Conservation (phyloP, 2,113 vertebrate genomes). For the Muntiacus reevesi region DNA sequence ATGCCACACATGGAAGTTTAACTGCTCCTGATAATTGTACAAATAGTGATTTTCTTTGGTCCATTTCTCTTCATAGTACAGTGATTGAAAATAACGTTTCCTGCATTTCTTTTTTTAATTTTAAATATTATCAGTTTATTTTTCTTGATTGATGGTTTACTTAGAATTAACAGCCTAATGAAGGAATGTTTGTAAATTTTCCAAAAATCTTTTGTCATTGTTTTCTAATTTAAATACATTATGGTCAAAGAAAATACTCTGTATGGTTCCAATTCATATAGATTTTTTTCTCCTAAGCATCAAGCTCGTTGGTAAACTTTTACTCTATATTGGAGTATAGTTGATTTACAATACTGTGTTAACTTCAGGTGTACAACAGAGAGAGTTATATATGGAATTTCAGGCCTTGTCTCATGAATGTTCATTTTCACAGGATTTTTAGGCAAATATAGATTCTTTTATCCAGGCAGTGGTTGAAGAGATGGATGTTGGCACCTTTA, state of each 20-base stretch:
- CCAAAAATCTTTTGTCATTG: not conserved
- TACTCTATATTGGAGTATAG: not conserved
- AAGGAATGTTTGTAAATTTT: not conserved
- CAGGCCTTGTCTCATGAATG: too few species aligned
- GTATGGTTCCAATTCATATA: not conserved
- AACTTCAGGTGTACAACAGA: not conserved
- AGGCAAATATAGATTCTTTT: not conserved
- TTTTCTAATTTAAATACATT: not conserved
- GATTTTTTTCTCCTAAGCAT: not conserved
- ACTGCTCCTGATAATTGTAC: too few species aligned
- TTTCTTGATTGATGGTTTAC: not conserved
- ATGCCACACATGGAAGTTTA: not conserved
- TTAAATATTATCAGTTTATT: not conserved
- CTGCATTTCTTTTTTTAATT: not conserved
- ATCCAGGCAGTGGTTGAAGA: not conserved
- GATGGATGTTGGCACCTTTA: accelerated
- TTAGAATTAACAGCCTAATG: not conserved
- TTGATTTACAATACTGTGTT: not conserved
- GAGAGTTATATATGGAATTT: not conserved
- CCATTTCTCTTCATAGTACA: not conserved
- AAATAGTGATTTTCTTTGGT: not conserved
- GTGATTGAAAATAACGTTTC: not conserved
- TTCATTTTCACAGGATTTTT: too few species aligned
- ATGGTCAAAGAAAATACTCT: not conserved
- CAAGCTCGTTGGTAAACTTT: not conserved